Evolutionary conservation across 2,113 vertebrate genomes (phyloP).

Genomic region (Hemiprocne comata): DNA sequence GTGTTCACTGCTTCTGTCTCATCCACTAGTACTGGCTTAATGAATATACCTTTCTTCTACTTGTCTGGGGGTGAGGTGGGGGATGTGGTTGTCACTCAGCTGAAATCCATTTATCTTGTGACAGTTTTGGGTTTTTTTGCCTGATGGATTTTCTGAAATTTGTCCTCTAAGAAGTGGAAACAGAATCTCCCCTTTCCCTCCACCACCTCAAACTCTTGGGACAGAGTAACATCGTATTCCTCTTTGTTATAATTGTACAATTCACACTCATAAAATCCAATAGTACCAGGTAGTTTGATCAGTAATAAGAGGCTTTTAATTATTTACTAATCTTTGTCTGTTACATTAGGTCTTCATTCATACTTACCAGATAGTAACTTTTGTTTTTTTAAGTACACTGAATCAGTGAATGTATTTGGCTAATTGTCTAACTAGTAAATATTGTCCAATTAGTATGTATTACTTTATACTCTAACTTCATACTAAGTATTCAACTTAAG

Average conservation of each 20-base stretch:
- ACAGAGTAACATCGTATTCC: background rate
- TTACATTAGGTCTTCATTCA: background rate
- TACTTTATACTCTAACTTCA: background rate
- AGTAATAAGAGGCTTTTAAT: background rate
- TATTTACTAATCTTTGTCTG: background rate
- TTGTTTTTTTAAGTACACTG: background rate
- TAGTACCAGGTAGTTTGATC: background rate
- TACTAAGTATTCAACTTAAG: background rate
- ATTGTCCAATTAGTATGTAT: background rate
- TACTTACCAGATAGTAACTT: background rate
- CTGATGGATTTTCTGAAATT: background rate
- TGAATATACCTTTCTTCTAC: background rate
- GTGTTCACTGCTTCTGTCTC: background rate
- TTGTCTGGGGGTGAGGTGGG: background rate
- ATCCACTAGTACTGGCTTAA: background rate
- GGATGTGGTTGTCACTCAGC: background rate
- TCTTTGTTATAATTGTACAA: background rate
- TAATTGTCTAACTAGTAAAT: background rate
- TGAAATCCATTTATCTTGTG: background rate
- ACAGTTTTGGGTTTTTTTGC: background rate
- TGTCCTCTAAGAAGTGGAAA: background rate
- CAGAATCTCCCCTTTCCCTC: background rate
- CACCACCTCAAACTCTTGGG: background rate
- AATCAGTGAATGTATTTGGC: background rate
- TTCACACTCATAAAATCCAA: background rate